These are phyloP conservation scores for Heptranchias perlo DNA, from an alignment of 2,113 vertebrate genomes.

Conservation along the genomic window DNA sequence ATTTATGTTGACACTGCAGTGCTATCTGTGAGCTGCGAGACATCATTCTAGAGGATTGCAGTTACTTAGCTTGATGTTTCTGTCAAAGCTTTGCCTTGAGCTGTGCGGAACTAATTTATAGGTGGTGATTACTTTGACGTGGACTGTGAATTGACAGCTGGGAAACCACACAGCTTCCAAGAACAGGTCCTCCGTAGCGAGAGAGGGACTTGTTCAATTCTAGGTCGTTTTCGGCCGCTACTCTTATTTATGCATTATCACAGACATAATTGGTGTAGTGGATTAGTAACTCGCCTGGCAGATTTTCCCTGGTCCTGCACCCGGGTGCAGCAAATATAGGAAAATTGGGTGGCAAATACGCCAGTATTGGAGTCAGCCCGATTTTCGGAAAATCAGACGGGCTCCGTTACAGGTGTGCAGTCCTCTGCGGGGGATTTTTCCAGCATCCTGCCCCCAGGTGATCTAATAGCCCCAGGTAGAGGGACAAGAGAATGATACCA, in stretches of 20 bases:
- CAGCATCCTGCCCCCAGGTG: no score
- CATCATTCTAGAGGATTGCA: not conserved
- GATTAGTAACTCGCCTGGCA: not conserved
- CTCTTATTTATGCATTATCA: not conserved
- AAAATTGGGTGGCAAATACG: not conserved
- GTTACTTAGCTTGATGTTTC: not conserved
- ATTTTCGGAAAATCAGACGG: not conserved
- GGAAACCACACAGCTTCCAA: not conserved
- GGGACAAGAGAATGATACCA: no score
- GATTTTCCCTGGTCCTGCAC: not conserved
- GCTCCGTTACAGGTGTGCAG: not conserved
- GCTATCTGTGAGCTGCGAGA: not conserved
- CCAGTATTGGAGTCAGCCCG: not conserved
- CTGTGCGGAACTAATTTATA: not conserved
- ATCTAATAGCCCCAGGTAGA: no score
- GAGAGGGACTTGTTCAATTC: not conserved
- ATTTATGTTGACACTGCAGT: not conserved
- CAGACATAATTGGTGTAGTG: no score
- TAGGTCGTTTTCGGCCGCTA: not conserved
- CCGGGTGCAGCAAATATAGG: not conserved
- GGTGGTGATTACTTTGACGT: not conserved
- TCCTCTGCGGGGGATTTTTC: no score
- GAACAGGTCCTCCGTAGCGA: not conserved
- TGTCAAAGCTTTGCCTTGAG: conserved; percentile 8
- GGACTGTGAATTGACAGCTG: not conserved